phyloP scores from a whole-genome alignment of 2,888 invertebrate species.

The Limnephilus auricula region DNA sequence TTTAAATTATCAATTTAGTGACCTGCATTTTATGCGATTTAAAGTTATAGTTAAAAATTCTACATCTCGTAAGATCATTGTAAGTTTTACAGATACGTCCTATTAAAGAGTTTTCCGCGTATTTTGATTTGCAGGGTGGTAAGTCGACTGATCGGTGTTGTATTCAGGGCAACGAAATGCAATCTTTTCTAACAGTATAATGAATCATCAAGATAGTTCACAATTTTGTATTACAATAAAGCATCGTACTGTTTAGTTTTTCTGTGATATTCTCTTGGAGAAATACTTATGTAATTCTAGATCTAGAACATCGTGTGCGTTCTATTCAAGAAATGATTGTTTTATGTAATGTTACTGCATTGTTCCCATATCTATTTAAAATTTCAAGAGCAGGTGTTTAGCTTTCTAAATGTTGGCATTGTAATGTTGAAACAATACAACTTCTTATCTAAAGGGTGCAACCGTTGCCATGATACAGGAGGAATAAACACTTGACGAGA shows the following conservation, averaged over 20 bases:
- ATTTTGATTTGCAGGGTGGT: no score
- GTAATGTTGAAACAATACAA: neutral
- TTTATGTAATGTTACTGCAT: neutral
- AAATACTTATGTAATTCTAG: neutral
- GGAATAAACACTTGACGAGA: neutral
- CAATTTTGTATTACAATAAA: no score
- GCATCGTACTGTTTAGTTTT: neutral
- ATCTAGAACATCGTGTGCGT: neutral
- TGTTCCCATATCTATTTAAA: neutral
- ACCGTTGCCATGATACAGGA: neutral
- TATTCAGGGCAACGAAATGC: no score
- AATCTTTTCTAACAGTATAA: no score
- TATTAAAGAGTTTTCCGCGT: no score
- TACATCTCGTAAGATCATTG: no score
- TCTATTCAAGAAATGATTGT: neutral
- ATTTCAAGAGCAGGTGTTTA: neutral
- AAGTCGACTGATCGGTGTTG: no score
- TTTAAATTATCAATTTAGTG: no score
- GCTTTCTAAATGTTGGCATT: neutral
- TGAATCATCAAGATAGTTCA: no score
- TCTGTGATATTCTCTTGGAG: neutral
- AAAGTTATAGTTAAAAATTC: no score
- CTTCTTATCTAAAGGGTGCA: neutral
- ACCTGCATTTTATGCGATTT: no score
- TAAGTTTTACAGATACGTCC: no score